Evolutionary conservation across 64 coral and sea anemone genomes (phyloP).

Genomic region (Pocillopora damicornis): DNA sequence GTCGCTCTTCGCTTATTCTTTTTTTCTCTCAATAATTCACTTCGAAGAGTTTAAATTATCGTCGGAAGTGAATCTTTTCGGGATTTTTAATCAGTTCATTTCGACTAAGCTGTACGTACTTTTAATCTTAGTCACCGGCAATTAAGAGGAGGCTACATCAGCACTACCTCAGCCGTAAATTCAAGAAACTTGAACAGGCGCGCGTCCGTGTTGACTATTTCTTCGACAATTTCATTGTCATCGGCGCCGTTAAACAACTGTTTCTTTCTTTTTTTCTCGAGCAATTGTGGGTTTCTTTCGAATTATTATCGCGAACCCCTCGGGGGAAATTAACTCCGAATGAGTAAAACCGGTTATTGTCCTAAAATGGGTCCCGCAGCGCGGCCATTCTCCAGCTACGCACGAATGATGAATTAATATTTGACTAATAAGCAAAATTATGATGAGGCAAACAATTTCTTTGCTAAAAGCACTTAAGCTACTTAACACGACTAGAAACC

Average conservation of each 20-base stretch:
- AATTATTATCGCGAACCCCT: conserved; percentile 20
- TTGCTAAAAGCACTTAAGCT: conserved; percentile 46
- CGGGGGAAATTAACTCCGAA: conserved; percentile 32
- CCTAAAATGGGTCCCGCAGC: conserved; percentile 8
- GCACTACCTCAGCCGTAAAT: not conserved
- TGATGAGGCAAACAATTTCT: conserved; percentile 38
- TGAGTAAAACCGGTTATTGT: conserved; percentile 24
- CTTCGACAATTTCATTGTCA: conserved; percentile 5
- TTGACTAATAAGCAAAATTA: conserved; percentile 47
- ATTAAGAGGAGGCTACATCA: not conserved
- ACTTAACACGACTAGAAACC: conserved; percentile 42
- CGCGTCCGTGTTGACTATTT: not conserved
- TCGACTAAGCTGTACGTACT: conserved; percentile 10
- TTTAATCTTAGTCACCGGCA: conserved; percentile 9
- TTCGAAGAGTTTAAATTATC: conserved; percentile 6
- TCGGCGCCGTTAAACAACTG: conserved; percentile 40
- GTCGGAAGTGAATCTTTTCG: conserved; percentile 18
- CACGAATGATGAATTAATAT: conserved; percentile 33
- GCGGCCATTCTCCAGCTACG: conserved; percentile 1
- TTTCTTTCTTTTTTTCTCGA: conserved; percentile 13
- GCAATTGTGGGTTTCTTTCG: conserved; percentile 19
- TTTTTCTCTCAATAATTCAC: not conserved
- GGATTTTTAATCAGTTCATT: conserved; percentile 46
- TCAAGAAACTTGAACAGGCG: not conserved
- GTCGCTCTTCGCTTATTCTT: not conserved